These are phyloP conservation scores for Leptura quadrifasciata DNA, from an alignment of 2,888 invertebrate genomes.

Conservation along the genomic window DNA sequence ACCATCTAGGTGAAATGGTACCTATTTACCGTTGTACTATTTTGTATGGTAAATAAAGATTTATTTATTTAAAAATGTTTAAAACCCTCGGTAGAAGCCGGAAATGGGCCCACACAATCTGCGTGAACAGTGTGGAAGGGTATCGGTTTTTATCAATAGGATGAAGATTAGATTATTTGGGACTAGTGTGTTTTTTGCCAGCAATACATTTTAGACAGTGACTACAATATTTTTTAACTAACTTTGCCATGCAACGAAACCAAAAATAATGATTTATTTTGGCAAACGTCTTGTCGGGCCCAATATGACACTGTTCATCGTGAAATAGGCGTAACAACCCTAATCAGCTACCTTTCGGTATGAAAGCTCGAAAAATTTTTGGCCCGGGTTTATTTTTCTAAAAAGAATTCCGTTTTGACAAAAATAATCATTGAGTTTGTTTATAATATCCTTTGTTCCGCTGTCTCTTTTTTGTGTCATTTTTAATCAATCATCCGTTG, in stretches of 20 bases:
- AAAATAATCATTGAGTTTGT: slow-evolving; percentile 27
- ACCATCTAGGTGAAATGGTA: too few species aligned
- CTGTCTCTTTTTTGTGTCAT: too few species aligned
- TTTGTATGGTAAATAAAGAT: too few species aligned
- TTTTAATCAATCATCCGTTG: too few species aligned
- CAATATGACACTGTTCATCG: slow-evolving; percentile 50
- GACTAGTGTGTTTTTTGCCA: slow-evolving; percentile 19
- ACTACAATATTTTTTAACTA: slow-evolving; percentile 38
- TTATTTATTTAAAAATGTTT: too few species aligned
- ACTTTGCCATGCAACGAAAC: too few species aligned
- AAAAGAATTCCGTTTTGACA: slow-evolving; percentile 43
- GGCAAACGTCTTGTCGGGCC: slow-evolving; percentile 41
- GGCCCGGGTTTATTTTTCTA: slow-evolving; percentile 43
- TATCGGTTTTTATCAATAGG: too few species aligned
- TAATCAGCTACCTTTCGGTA: slow-evolving; percentile 49
- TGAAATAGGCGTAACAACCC: slow-evolving; percentile 50
- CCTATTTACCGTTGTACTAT: too few species aligned
- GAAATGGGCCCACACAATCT: slow-evolving; percentile 15
- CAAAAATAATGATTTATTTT: slow-evolving; percentile 46
- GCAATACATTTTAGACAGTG: slow-evolving; percentile 38
- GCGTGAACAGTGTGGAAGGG: too few species aligned
- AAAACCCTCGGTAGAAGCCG: background rate
- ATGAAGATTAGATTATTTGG: background rate
- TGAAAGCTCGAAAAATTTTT: slow-evolving; percentile 42
- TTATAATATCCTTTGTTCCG: slow-evolving; percentile 40